A percentile compares a stretch with the other conserved stretches of the same genome.
Evolutionary conservation across 92 coral and sea anemone species (phyloP).

Genomic region (Ricordea florida): DNA sequence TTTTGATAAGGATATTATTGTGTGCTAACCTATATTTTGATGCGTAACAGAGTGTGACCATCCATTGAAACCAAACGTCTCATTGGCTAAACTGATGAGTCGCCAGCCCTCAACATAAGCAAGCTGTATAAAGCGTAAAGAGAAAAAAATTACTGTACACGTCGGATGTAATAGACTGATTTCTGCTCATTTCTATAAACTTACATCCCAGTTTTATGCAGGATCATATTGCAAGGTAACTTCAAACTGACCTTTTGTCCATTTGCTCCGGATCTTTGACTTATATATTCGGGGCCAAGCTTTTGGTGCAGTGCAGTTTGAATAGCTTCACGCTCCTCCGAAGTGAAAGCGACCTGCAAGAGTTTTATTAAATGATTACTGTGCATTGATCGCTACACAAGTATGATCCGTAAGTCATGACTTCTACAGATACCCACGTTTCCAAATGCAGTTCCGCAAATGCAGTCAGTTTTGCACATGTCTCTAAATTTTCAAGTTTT

Average conservation of each 20-base stretch:
- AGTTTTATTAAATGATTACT: background rate
- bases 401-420: background rate
- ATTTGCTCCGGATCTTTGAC: conserved; percentile 85
- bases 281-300: conserved; percentile 90
- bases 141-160: too few relatives aligned
- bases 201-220: too few relatives aligned
- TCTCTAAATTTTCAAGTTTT: too few relatives aligned
- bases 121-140: conserved; percentile 29
- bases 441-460: conserved; percentile 55
- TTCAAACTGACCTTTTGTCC: conserved; percentile 85
- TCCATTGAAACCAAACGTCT: conserved; percentile 93
- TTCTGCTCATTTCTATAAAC: too few relatives aligned
- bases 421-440: conserved; percentile 46
- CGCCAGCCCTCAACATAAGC: conserved; percentile 93
- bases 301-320: conserved; percentile 73
- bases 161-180: too few relatives aligned
- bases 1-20: too few relatives aligned
- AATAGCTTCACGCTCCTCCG: conserved; percentile 68
- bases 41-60: conserved; percentile 95
- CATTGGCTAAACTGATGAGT: conserved; percentile 78
- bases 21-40: conserved; percentile 79
- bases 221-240: too few relatives aligned
- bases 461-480: conserved; percentile 25
- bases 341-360: conserved; percentile 58
- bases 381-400: too few relatives aligned